These are phyloP conservation scores for Lethrus apterus DNA, from an alignment of 1,140 invertebrate genomes.

Conservation along the genomic window DNA sequence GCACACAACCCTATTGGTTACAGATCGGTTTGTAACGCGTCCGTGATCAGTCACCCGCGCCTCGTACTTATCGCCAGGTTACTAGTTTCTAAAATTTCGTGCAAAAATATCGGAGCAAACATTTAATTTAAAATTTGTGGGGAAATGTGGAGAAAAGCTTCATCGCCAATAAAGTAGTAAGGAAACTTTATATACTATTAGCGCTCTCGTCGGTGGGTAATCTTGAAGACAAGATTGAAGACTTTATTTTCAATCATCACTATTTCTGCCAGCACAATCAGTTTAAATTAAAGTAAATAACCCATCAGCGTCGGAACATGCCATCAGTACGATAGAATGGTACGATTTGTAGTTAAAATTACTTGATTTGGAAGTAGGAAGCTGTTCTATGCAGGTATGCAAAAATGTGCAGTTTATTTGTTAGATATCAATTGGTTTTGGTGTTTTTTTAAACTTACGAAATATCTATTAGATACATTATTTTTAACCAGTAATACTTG, in stretches of 20 bases:
- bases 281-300: slow-evolving; percentile 1
- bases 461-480: too few species aligned
- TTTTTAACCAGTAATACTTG: too few species aligned
- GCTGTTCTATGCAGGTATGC: slow-evolving; percentile 17
- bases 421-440: too few species aligned
- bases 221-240: background rate
- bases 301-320: slow-evolving; percentile 7
- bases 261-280: background rate
- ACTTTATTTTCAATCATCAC: background rate
- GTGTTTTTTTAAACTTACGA: too few species aligned
- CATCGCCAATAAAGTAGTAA: background rate
- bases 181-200: background rate
- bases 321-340: background rate
- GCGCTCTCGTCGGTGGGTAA: background rate
- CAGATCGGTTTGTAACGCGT: too few species aligned
- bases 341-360: slow-evolving; percentile 5
- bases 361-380: slow-evolving; percentile 1
- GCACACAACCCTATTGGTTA: too few species aligned
- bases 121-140: too few species aligned
- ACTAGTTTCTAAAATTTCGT: too few species aligned
- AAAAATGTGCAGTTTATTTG: too few species aligned
- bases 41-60: too few species aligned
- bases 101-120: too few species aligned
- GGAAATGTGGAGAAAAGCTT: background rate
- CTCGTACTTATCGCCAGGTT: too few species aligned